These are phyloP conservation scores for Ivindomyrus marchei DNA, from an alignment of 2,113 vertebrate genomes.

Conservation along the genomic window DNA sequence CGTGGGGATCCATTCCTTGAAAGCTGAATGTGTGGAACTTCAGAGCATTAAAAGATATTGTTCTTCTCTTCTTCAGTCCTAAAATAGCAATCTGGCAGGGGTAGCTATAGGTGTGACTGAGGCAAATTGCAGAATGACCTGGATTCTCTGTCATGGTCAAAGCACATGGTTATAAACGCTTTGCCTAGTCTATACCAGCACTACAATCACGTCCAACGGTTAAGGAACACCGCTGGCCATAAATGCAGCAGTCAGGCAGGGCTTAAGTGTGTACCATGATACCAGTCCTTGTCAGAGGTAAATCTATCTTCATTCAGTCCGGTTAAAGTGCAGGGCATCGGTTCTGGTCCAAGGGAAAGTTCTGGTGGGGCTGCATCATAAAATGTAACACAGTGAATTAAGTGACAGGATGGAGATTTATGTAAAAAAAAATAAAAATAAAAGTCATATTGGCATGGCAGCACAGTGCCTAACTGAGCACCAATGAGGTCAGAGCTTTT, in stretches of 20 bases:
- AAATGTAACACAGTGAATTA: slow-evolving; percentile 24
- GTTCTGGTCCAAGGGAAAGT: slow-evolving; percentile 39
- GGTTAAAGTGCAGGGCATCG: slow-evolving; percentile 47
- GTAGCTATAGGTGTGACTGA: background rate
- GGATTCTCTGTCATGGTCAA: background rate
- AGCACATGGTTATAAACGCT: background rate
- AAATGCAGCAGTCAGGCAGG: background rate
- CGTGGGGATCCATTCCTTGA: background rate
- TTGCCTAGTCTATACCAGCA: background rate
- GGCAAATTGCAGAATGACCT: background rate
- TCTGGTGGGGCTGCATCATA: slow-evolving; percentile 53
- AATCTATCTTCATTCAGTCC: slow-evolving; percentile 39
- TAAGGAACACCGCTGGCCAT: background rate
- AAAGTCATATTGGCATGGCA: background rate
- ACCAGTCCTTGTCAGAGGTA: slow-evolving; percentile 30
- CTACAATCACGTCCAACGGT: background rate
- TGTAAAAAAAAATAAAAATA: background rate
- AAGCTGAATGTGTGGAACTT: background rate
- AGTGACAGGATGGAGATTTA: background rate
- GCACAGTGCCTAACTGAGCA: background rate
- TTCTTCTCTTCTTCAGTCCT: background rate
- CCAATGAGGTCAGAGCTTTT: background rate
- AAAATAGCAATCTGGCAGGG: background rate
- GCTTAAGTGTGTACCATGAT: slow-evolving; percentile 19
- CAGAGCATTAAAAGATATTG: background rate